Conservation (phyloP, 2,888 invertebrate species). For the Brenthis daphne region DNA sequence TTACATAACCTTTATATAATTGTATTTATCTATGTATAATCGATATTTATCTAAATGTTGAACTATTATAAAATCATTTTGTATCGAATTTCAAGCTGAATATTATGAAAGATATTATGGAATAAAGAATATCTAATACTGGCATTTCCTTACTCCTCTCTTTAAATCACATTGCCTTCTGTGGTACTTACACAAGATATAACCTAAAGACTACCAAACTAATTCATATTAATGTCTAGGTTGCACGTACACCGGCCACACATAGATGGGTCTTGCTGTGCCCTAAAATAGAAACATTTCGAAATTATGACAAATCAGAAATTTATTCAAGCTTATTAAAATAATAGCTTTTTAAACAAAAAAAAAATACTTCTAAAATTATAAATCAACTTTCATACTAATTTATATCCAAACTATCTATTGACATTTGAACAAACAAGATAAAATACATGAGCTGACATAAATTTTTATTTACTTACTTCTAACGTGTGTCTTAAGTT, state of each 20-base stretch:
- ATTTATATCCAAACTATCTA: too few species aligned
- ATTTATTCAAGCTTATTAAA: constrained; percentile 5
- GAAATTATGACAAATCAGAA: constrained; percentile 3
- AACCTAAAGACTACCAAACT: constrained; percentile 27
- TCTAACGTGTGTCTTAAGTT: constrained; percentile 57
- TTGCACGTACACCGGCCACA: constrained; percentile 68
- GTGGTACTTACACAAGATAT: constrained; percentile 38
- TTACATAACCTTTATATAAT: background rate
- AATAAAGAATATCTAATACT: constrained; percentile 22
- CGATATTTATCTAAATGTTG: too few species aligned
- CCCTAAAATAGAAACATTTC: constrained; percentile 47
- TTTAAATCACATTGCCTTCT: constrained; percentile 36
- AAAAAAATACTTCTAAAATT: too few species aligned
- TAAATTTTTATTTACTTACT: constrained; percentile 51
- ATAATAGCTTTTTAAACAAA: too few species aligned
- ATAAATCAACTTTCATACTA: too few species aligned
- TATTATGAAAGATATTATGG: background rate
- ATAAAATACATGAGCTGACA: background rate
- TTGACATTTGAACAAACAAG: too few species aligned
- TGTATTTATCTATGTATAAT: too few species aligned
- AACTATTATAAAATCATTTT: too few species aligned
- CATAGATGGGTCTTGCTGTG: constrained; percentile 58
- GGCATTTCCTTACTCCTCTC: constrained; percentile 15
- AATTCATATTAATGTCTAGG: constrained; percentile 54
- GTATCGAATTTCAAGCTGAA: background rate